Base-by-base conservation (phyloP, 2,888 invertebrate species). In the Orchesellides sinensis region DNA sequence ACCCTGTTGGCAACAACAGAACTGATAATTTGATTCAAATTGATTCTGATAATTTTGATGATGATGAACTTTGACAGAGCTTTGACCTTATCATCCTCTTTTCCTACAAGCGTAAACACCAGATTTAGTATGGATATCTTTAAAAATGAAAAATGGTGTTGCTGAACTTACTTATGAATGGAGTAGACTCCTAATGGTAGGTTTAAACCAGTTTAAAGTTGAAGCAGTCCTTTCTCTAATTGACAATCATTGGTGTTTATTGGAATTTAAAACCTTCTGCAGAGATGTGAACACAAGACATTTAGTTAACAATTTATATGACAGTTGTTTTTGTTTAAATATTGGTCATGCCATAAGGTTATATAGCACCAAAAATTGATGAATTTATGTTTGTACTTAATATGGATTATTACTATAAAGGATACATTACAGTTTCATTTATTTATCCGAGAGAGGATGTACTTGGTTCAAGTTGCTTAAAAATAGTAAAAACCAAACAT, bases 151-250 rank as follows among this genome's bases (percentile, higher is more conserved):
- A n/a, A n/a, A 21, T 52, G 52, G 12, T 52, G 19, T 21, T 52
- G 19, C 21, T 52, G 21, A 25, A 23, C 56, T 56, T 23, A 56
- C 25, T 56, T 56, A 56, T 56, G 56, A 56, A 56, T 56, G 56
- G 56, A n/a, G 14, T 56, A 23, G n/a, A n/a, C n/a, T n/a, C n/a
- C n/a, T n/a, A n/a, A n/a, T n/a, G n/a, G n/a, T 56, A 27, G n/a
- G 56, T 25, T 56, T 27, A 56, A 56, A 56, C 56, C n/a, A 56
- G 56, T 56, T 56, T 56, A 10, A 40, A 40, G 40, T 40, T 40
- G 40, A 40, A 40, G 10, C 40, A 40, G 14, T 40, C 40, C 40
- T 8, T n/a, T 8, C 2, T 40, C 40, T 40, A 40, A 14, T 40
- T 40, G 40, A 40, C 2, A 40, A 14, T 40, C 40, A 10, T 40